Percentiles rank a stretch among this genome's conserved stretches.
These are phyloP conservation scores for Malurus melanocephalus DNA, from an alignment of 2,113 vertebrate species.

Conservation along the genomic window DNA sequence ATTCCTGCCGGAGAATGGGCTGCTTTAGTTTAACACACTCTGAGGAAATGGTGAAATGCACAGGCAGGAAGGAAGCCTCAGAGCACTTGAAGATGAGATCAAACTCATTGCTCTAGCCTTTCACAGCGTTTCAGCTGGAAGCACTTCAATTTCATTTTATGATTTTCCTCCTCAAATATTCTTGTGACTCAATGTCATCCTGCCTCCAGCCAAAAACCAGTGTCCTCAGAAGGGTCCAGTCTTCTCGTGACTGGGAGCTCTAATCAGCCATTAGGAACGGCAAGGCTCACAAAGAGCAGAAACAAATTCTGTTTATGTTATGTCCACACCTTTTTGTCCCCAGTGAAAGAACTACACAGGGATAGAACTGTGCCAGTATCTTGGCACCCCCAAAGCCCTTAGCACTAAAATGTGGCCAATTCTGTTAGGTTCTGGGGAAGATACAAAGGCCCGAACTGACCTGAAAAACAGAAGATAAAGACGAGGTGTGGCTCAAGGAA, in stretches of 20 bases:
- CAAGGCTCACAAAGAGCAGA: not conserved
- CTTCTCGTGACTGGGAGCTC: not conserved
- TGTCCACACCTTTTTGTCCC: not conserved
- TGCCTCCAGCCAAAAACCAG: not conserved
- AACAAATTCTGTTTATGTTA: not conserved
- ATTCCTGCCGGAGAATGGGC: not conserved
- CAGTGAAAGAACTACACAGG: not conserved
- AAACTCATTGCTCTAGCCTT: not conserved
- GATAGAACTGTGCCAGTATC: not conserved
- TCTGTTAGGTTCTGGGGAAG: not conserved
- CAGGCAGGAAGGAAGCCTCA: not conserved
- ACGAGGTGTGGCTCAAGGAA: not conserved
- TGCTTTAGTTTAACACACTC: slow-evolving; percentile 1
- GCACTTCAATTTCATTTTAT: not conserved
- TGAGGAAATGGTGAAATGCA: not conserved
- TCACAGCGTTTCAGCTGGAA: not conserved
- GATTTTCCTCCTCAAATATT: not conserved
- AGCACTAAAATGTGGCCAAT: not conserved
- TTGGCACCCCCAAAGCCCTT: not conserved
- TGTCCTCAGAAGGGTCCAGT: not conserved
- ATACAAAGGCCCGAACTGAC: not conserved
- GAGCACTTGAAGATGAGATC: not conserved
- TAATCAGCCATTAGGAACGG: not conserved
- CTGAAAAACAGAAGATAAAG: not conserved
- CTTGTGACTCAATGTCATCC: not conserved